These are phyloP conservation scores for Rhegmatorhina hoffmannsi DNA, from an alignment of 2,113 vertebrate species.

Conservation along the genomic window DNA sequence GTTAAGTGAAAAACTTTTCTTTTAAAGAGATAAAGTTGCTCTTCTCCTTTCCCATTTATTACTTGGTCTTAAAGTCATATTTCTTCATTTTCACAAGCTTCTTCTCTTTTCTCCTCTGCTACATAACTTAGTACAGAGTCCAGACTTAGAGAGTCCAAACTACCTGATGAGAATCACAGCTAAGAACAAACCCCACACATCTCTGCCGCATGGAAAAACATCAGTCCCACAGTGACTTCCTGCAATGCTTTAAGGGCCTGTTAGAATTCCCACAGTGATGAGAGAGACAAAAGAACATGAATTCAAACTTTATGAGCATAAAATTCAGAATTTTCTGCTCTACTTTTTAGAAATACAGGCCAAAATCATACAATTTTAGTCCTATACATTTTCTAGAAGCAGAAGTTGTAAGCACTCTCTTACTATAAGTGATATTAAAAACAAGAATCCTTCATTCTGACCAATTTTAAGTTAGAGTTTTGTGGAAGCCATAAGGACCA, in stretches of 20 bases:
- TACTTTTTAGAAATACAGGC: not conserved
- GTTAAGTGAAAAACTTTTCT: not conserved
- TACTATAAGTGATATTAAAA: not conserved
- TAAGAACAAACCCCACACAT: not conserved
- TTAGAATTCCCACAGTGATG: not conserved
- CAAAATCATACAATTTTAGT: not conserved
- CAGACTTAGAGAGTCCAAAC: not conserved
- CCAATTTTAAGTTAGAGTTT: not conserved
- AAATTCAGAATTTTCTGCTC: not conserved
- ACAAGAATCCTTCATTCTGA: not conserved
- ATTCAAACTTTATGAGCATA: not conserved
- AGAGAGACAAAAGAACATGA: not conserved
- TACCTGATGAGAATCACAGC: constrained; percentile 27
- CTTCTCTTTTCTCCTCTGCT: not conserved
- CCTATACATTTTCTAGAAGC: not conserved
- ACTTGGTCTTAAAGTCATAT: not conserved
- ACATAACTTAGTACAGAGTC: not conserved
- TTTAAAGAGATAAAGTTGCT: not conserved
- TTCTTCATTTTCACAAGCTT: not conserved
- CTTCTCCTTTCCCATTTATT: not conserved
- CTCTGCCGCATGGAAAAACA: not conserved
- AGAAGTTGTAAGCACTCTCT: not conserved
- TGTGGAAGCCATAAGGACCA: not conserved
- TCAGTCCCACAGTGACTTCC: not conserved
- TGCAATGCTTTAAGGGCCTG: not conserved